A percentile compares a stretch with the other conserved stretches of the same genome.
These are phyloP conservation scores for Dermochelys coriacea DNA, from an alignment of 2,797 vertebrate genomes.

Conservation along the genomic window DNA sequence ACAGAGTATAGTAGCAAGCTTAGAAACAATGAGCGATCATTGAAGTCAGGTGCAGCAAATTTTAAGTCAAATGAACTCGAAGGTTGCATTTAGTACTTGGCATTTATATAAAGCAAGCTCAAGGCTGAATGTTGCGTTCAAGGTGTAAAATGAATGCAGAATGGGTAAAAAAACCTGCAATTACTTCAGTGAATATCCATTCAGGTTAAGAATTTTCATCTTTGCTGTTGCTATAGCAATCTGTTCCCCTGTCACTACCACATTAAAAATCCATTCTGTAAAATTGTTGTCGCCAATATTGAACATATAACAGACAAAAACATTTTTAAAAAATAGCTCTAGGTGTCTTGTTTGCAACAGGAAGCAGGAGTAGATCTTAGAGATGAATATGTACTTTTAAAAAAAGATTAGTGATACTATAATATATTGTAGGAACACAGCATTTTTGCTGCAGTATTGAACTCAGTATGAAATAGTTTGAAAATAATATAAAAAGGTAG, in stretches of 20 bases:
- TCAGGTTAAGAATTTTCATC: slow-evolving; percentile 90
- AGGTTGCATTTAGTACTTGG: slow-evolving; percentile 56
- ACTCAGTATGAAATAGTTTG: slow-evolving; percentile 35
- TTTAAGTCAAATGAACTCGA: slow-evolving; percentile 53
- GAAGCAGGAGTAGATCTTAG: slow-evolving; percentile 46
- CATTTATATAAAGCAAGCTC: slow-evolving; percentile 75
- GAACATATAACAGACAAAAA: slow-evolving; percentile 71
- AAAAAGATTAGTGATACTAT: slow-evolving; percentile 7
- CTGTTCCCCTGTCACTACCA: slow-evolving; percentile 76
- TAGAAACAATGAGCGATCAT: slow-evolving; percentile 26
- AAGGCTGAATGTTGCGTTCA: slow-evolving; percentile 78
- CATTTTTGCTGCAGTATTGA: slow-evolving; percentile 32
- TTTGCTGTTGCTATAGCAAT: slow-evolving; percentile 91
- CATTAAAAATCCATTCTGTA: slow-evolving; percentile 82
- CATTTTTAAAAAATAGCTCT: slow-evolving; percentile 63
- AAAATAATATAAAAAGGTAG: slow-evolving; percentile 35
- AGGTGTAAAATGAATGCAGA: slow-evolving; percentile 81
- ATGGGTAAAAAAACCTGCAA: slow-evolving; percentile 84
- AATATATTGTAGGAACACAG: slow-evolving; percentile 5
- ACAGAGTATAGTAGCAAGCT: background rate
- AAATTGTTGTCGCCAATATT: slow-evolving; percentile 75
- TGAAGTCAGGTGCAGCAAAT: slow-evolving; percentile 51
- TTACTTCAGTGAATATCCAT: slow-evolving; percentile 89
- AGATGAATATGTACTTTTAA: slow-evolving; percentile 33
- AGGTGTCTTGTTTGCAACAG: slow-evolving; percentile 42